Evolutionary conservation across 2,797 vertebrate genomes (phyloP).

Genomic region (Crenichthys baileyi): DNA sequence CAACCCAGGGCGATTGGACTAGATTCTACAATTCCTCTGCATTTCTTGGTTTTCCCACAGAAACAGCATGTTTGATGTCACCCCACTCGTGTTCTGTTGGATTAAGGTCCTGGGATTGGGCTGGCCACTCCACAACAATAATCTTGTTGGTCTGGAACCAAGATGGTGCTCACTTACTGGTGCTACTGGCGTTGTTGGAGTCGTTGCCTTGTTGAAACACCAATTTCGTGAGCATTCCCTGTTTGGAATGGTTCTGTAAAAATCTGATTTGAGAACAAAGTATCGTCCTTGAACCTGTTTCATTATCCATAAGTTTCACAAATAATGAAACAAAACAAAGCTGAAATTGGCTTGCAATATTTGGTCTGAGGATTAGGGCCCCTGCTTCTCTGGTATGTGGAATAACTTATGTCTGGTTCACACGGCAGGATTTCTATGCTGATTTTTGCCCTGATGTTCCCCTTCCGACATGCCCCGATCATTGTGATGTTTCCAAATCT

Average conservation of each 20-base stretch:
- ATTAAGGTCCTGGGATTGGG: neutral
- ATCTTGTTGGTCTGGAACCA: too few relatives aligned
- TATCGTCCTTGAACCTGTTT: neutral
- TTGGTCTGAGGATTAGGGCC: neutral
- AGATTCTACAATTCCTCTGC: neutral
- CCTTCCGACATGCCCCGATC: too few relatives aligned
- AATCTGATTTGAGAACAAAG: neutral
- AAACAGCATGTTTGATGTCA: neutral
- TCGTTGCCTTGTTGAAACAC: neutral
- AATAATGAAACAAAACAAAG: neutral
- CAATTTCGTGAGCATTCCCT: neutral
- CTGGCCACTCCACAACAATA: too few relatives aligned
- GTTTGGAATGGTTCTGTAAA: neutral
- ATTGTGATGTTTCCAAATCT: neutral
- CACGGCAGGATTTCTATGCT: too few relatives aligned
- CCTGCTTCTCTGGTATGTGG: neutral
- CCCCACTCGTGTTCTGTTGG: neutral
- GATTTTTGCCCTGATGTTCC: too few relatives aligned
- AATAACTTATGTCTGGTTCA: neutral
- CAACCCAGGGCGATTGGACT: neutral
- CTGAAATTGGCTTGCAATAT: neutral
- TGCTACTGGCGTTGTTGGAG: neutral
- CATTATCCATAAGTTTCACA: neutral
- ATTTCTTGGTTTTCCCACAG: neutral
- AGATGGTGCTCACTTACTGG: too few relatives aligned